Evolutionary conservation across 1,140 invertebrate genomes (phyloP), one percentile per base, ranked within the genome.

Genomic region (Temnothorax nylanderi): DNA sequence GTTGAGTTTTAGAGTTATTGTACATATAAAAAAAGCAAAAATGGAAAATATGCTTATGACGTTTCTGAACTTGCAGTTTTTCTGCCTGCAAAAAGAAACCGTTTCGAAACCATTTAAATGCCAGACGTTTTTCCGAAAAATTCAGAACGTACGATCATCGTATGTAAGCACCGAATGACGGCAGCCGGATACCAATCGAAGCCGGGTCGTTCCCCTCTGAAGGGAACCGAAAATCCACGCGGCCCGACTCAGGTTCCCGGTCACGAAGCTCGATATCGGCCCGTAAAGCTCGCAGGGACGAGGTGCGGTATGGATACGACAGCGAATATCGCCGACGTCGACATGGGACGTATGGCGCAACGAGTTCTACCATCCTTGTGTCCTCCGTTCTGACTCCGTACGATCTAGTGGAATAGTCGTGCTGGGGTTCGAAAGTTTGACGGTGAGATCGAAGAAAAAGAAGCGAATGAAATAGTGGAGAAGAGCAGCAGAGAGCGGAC

Each of bases 181-280:
- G 44, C 65, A 80, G 37, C 49, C 75, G 64, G 41, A 81, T 54
- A 34, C 16, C 47, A 49, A 26, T 26, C 37, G 54, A 81, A 51
- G 37, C 10, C 37, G 10, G 80, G 69, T 90, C 86, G 62, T 82
- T 90, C 86, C 64, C 58, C 75, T 88, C 54, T 64, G 49, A n/a
- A 60, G 51, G 51, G 37, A 88, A 80, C 41, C 89, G 64, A 91
- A 91, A 90, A 90, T 91, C 89, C 87, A 74, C 16, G 87, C 67
- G 37, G 58, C 41, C 62, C 13, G 56, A 64, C 85, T 91, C 72
- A 51, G 71, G 89, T 86, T 90, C 89, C 75, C 77, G 60, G 89
- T 90, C 81, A 90, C 89, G 89, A 88, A 90, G 89, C 86, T 82
- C 81, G 89, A 91, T 86, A 81, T 77, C 75, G 75, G 71, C 54